phyloP scores from a whole-genome alignment of 2,888 invertebrate genomes.

The Drosophila flavopinicola region DNA sequence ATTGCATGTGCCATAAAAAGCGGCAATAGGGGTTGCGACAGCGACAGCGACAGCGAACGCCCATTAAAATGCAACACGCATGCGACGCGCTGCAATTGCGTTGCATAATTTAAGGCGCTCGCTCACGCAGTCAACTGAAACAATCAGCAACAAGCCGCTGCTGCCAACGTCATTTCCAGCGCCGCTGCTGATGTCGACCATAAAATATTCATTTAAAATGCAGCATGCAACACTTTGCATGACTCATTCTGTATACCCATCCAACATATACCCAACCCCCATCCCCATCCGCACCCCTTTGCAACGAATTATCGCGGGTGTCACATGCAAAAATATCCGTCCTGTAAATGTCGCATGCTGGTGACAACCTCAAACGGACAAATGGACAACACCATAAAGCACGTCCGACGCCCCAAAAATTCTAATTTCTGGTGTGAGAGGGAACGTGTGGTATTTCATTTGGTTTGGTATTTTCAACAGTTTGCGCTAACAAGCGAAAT shows the following conservation, averaged over 20 bases:
- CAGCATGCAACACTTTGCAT: conserved; percentile 77
- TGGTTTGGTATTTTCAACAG: conserved; percentile 38
- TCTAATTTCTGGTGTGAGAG: conserved; percentile 51
- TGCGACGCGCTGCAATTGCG: conserved; percentile 54
- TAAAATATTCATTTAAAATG: conserved; percentile 78
- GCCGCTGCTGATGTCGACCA: conserved; percentile 55
- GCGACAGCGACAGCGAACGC: conserved; percentile 11
- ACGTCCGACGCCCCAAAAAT: conserved; percentile 35
- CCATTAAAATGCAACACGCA: conserved; percentile 77
- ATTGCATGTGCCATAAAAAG: conserved; percentile 54
- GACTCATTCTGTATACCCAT: conserved; percentile 52
- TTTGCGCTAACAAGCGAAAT: conserved; percentile 52
- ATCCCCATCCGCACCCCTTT: not conserved
- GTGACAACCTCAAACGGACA: conserved; percentile 65
- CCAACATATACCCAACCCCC: not conserved
- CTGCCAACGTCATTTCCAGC: conserved; percentile 36
- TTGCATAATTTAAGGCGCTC: conserved; percentile 76
- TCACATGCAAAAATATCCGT: conserved; percentile 66
- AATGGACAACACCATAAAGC: conserved; percentile 24
- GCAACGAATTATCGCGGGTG: conserved; percentile 52
- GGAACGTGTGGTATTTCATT: conserved; percentile 24
- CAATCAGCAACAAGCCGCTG: conserved; percentile 47
- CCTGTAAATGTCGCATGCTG: conserved; percentile 58
- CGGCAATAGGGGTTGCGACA: conserved; percentile 14
- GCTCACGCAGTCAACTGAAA: conserved; percentile 58